These are phyloP conservation scores for Piaya cayana DNA, from an alignment of 2,113 vertebrate species.

Conservation along the genomic window DNA sequence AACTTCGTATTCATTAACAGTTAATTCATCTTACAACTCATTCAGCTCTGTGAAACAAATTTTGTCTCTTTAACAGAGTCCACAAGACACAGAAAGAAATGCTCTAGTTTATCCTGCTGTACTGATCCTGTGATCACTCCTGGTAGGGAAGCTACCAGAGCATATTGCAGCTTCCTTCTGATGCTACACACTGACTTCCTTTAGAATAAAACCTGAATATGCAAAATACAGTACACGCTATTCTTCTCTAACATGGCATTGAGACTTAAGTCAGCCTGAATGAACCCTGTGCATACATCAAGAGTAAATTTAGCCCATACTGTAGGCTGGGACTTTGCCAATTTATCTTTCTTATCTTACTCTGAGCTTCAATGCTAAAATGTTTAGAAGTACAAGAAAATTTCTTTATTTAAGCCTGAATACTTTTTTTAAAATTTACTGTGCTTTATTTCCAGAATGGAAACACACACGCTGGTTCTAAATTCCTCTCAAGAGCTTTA, in stretches of 20 bases:
- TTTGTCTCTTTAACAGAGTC: not conserved
- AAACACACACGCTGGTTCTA: not conserved
- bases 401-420: not conserved
- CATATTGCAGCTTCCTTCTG: not conserved
- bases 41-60: not conserved
- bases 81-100: not conserved
- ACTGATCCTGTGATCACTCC: not conserved
- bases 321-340: not conserved
- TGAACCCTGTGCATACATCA: not conserved
- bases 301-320: not conserved
- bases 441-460: not conserved
- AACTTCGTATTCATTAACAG: not conserved
- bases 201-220: not conserved
- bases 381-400: not conserved
- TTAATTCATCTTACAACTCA: not conserved
- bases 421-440: not conserved
- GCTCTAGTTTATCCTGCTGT: not conserved
- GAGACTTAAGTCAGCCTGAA: not conserved
- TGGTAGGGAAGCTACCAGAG: not conserved
- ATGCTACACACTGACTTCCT: not conserved
- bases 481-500: not conserved
- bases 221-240: not conserved
- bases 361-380: not conserved
- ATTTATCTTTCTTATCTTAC: not conserved
- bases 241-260: not conserved